Evolutionary conservation across 1,140 invertebrate species (phyloP).

Genomic region (Sinella curviseta): DNA sequence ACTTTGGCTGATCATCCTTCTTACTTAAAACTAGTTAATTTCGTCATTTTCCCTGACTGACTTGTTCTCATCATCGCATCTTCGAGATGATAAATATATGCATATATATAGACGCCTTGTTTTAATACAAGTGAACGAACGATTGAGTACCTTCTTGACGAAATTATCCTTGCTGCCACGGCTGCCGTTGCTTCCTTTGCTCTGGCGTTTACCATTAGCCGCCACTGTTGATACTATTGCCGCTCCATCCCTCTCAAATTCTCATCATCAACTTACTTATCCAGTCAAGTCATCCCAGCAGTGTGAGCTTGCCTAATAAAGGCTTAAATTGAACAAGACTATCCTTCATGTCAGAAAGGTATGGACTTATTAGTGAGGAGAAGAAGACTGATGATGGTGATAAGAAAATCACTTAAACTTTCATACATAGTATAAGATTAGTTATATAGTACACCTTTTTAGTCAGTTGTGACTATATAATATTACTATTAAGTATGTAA

Average conservation of each 20-base stretch:
- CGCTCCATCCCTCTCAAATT: background rate
- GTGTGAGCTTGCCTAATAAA: background rate
- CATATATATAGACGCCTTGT: too few relatives aligned
- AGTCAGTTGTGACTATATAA: background rate
- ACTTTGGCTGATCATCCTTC: too few relatives aligned
- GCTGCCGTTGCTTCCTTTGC: too few relatives aligned
- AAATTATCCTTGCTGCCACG: too few relatives aligned
- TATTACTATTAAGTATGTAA: background rate
- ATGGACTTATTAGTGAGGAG: background rate
- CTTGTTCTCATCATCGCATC: background rate
- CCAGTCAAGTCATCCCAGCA: background rate
- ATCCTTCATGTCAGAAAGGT: constrained; percentile 15
- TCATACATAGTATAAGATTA: background rate
- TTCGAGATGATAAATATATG: too few relatives aligned
- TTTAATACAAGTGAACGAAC: too few relatives aligned
- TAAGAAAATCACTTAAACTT: constrained; percentile 11
- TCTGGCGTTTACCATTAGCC: too few relatives aligned
- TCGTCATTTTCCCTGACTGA: background rate
- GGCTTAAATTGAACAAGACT: background rate
- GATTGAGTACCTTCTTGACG: too few relatives aligned
- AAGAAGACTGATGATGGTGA: constrained; percentile 21
- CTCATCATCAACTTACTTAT: background rate
- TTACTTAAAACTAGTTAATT: constrained; percentile 8
- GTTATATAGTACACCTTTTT: background rate
- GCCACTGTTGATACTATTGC: too few relatives aligned